Percentiles rank a stretch among this genome's conserved stretches.
phyloP scores from a whole-genome alignment of 2,888 invertebrate genomes.

The Cephus pulcher region DNA sequence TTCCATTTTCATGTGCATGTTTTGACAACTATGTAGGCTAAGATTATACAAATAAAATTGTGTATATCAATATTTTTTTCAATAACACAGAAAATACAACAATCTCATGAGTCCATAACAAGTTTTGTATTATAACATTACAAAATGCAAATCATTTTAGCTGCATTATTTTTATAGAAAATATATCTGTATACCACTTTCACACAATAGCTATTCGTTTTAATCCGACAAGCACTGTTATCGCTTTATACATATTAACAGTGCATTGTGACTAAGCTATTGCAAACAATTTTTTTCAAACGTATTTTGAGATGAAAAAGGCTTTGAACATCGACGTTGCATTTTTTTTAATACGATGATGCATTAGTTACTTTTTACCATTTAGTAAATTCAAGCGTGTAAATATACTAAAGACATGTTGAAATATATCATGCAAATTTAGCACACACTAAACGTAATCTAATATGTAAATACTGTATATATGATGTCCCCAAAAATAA shows the following conservation, averaged over 20 bases:
- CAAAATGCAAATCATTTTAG: not conserved
- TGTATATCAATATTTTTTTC: not conserved
- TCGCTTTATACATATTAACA: not conserved
- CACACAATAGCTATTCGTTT: not conserved
- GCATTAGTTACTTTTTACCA: too few species aligned
- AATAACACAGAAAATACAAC: not conserved
- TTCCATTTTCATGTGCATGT: not conserved
- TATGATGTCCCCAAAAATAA: not conserved
- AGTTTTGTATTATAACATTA: not conserved
- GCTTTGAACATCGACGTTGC: not conserved
- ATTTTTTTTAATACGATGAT: not conserved
- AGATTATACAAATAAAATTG: not conserved
- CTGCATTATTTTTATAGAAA: not conserved
- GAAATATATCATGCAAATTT: too few species aligned
- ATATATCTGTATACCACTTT: not conserved
- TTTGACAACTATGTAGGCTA: not conserved
- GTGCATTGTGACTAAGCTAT: not conserved
- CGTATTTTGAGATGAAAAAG: not conserved
- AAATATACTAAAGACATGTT: too few species aligned
- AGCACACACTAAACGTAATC: not conserved
- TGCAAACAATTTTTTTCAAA: not conserved
- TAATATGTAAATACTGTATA: not conserved
- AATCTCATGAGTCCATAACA: not conserved
- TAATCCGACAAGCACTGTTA: not conserved
- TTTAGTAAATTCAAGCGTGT: too few species aligned